Base-by-base conservation (phyloP, 2,888 invertebrate species). In the Petrophora chlorosata region DNA sequence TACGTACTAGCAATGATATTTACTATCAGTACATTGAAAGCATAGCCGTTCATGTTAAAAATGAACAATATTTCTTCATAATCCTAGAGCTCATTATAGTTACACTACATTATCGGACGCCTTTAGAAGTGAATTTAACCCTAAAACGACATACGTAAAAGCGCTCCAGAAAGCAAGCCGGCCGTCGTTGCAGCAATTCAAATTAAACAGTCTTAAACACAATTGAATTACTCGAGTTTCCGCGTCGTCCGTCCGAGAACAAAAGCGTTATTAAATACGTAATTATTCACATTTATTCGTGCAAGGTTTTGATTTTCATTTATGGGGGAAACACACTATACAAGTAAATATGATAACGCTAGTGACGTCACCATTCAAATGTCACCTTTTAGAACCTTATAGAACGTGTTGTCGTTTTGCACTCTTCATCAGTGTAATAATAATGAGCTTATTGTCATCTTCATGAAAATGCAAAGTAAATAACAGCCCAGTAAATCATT, bases 181-280 rank as follows among this genome's bases (percentile, higher is more conserved):
- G 56, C 70, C 79, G 65, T 56, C 70, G 76, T 70, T 78, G 79
- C 75, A 73, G 76, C 76, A 63, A 66, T 63, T 79, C 79, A 74
- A 87, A 85, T 88, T 87, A 85, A 88, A 87, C 74, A 83, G 79
- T 80, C 78, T 79, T 83, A 86, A 85, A 89, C 83, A 86, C 90
- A 90, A 90, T 90, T 90, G 90, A 90, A 89, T 90, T 90, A 90
- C 89, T 82, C 81, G 87, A 83, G 85, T 88, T 89, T 88, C 83
- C 90, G 85, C 82, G 80, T 84, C 79, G 74, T 73, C 68, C 70
- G 69, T 74, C 69, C 72, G 85, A 85, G 89, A 90, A 90, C 90
- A 90, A 90, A 89, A 86, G 89, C 88, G 79, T 89, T 90, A 90
- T 89, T 90, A 90, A 90, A 88, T 86, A 86, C 87, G 89, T 85